A percentile compares a stretch with the other conserved stretches of the same genome.
These are phyloP conservation scores for Trichogramma dendrolimi DNA, from an alignment of 2,888 invertebrate genomes.

Conservation along the genomic window DNA sequence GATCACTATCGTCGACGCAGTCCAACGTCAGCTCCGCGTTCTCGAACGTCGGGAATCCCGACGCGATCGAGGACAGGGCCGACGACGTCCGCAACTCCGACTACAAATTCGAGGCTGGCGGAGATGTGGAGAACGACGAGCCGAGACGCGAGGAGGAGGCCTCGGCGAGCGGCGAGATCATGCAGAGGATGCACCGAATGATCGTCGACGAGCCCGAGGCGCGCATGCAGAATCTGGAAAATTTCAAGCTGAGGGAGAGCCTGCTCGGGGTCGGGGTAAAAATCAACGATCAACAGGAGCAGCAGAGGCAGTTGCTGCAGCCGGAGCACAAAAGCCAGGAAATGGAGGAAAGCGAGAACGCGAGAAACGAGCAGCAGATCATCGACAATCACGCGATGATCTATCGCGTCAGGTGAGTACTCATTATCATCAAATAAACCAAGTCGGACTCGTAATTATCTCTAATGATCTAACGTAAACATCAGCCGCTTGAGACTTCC, in stretches of 20 bases:
- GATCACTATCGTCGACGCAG: constrained; percentile 18
- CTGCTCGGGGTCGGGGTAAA: constrained; percentile 29
- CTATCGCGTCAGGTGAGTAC: constrained; percentile 46
- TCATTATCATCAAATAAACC: constrained; percentile 5
- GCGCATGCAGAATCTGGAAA: constrained; percentile 40
- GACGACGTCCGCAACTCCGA: constrained; percentile 22
- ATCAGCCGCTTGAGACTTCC: not conserved
- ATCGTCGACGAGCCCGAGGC: constrained; percentile 30
- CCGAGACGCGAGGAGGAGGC: no score
- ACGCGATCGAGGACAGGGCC: constrained; percentile 15
- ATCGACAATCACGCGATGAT: constrained; percentile 46
- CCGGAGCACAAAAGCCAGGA: no score
- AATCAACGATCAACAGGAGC: constrained; percentile 6
- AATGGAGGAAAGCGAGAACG: no score
- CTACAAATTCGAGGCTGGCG: not conserved
- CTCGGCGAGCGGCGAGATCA: no score
- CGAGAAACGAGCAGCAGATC: constrained; percentile 33
- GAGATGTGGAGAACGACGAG: not conserved
- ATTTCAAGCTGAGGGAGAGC: constrained; percentile 40
- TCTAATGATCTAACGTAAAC: not conserved
- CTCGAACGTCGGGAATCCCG: not conserved
- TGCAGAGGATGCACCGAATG: constrained; percentile 8
- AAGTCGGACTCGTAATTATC: not conserved
- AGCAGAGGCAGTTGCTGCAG: no score
- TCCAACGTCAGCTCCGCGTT: constrained; percentile 19